Percentiles rank a stretch among this genome's conserved stretches.
Evolutionary conservation across 2,113 vertebrate genomes (phyloP).

Genomic region (Stigmatopora argus): DNA sequence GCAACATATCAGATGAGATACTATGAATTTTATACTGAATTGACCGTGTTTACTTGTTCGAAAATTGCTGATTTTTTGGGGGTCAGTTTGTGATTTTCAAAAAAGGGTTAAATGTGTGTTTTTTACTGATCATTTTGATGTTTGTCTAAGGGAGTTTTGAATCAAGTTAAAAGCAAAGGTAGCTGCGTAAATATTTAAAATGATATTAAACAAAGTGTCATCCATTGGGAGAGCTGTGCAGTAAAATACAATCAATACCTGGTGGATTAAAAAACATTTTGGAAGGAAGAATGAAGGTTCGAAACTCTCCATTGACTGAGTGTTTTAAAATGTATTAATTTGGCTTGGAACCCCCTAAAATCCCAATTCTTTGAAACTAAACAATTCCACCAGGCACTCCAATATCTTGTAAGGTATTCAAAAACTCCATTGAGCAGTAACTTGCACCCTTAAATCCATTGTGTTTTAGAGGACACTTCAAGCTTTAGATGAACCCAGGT

Average conservation of each 20-base stretch:
- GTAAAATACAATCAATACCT: neutral
- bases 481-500: conserved; percentile 29
- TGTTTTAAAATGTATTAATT: too few relatives aligned
- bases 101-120: neutral
- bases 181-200: neutral
- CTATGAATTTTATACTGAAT: too few relatives aligned
- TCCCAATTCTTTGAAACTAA: too few relatives aligned
- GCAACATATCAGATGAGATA: too few relatives aligned
- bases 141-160: neutral
- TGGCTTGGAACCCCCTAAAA: too few relatives aligned
- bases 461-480: conserved; percentile 26
- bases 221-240: too few relatives aligned
- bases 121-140: neutral
- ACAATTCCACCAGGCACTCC: too few relatives aligned
- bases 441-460: conserved; percentile 12
- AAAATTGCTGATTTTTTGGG: too few relatives aligned
- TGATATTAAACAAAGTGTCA: neutral
- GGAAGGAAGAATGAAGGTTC: conserved; percentile 8
- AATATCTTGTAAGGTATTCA: too few relatives aligned
- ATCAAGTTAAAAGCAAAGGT: neutral
- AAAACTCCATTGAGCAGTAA: neutral
- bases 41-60: too few relatives aligned
- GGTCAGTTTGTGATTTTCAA: neutral
- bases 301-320: neutral
- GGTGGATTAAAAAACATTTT: neutral